Base-by-base conservation (phyloP, 2,888 invertebrate genomes). In the Pyrochroa serraticornis region DNA sequence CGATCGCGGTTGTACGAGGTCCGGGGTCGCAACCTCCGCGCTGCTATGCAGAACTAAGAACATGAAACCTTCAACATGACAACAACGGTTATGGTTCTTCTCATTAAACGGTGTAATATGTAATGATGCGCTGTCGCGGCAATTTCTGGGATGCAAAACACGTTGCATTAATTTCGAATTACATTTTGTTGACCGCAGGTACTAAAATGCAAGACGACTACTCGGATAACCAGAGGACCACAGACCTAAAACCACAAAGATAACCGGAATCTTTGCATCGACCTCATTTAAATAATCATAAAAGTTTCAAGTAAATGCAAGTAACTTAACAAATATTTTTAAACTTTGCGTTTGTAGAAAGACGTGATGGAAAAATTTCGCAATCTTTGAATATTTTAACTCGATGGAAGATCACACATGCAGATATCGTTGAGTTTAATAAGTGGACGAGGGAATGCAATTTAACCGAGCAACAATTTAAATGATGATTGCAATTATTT, bases 401-500 rank as follows among this genome's bases (percentile, higher is more conserved):
- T 32, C 37, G n/a, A 8, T 37, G 32, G 51, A 51, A 43, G 49
- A 55, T 55, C 56, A 50, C 50, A 56, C 57, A 57, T 57, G 46
- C 38, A 45, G 56, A 56, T 56, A 56, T 39, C 49, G 49, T 50
- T 38, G 31, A 10, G 31, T 41, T 55, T 38, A 46, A 47, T 51
- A 51, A 57, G 36, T 46, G 50, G 41, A 44, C 48, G 33, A 46
- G 56, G 43, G 51, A 57, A 57, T 51, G 57, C 57, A 57, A 57
- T 57, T 47, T 57, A 45, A 51, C 39, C 51, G 30, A 51, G 35
- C 51, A 51, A 42, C 51, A 46, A 57, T 50, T 51, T 46, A 57
- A 56, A 56, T 56, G 56, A 46, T 46, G 51, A 50, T 50, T 47
- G 57, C 57, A 57, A 57, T 57, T 57, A 57, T 57, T 57, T 57